Evolutionary conservation across 2,888 invertebrate species (phyloP).

Genomic region (Melieria crassipennis): DNA sequence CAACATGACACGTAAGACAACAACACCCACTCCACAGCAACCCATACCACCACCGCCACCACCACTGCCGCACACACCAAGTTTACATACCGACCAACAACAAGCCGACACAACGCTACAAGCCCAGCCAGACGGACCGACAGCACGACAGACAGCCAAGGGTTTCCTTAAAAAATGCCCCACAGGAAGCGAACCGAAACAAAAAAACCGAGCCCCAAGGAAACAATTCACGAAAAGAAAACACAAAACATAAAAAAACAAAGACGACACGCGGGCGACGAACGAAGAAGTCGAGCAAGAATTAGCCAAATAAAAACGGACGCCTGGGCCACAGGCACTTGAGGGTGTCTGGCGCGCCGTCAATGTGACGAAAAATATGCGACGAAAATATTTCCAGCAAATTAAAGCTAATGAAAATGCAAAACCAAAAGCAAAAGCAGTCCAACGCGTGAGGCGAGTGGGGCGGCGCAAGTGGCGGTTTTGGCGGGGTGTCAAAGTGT

Average conservation of each 20-base stretch:
- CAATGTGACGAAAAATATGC: conserved; percentile 20
- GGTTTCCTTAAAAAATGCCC: conserved; percentile 27
- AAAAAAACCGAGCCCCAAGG: not conserved
- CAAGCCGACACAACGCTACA: too few species aligned
- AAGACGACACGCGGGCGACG: not conserved
- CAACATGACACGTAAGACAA: conserved; percentile 25
- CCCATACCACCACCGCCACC: conserved; percentile 2
- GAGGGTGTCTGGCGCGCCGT: not conserved
- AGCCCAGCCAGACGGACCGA: conserved; percentile 14
- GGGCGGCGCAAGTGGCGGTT: conserved; percentile 31
- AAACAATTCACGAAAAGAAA: not conserved
- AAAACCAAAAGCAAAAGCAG: conserved; percentile 26
- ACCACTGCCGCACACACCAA: conserved; percentile 23
- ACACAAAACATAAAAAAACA: not conserved
- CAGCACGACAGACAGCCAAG: conserved; percentile 7
- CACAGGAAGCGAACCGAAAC: conserved; percentile 40
- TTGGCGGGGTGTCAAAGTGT: conserved; percentile 25
- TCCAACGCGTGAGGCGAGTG: not conserved
- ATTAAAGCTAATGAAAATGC: conserved; percentile 61
- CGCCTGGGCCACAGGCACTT: not conserved
- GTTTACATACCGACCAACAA: not conserved
- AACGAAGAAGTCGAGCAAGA: conserved; percentile 3
- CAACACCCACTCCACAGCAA: not conserved
- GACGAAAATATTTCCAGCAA: conserved; percentile 56
- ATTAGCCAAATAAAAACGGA: conserved; percentile 36